Evolutionary conservation across 2,888 invertebrate genomes (phyloP), one percentile per base, ranked within the genome.

Genomic region (Stenodera caucasica): DNA sequence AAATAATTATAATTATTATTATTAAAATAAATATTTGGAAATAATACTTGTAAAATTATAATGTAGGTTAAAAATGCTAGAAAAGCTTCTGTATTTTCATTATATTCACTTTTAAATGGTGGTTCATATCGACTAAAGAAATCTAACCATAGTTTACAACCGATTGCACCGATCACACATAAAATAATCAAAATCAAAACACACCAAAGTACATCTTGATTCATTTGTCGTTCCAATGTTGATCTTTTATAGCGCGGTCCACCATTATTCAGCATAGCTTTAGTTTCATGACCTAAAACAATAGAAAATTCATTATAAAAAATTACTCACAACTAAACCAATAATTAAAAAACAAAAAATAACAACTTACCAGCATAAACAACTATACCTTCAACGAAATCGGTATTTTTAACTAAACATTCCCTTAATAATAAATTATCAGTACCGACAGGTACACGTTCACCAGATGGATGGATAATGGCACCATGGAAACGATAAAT

Each of bases 251-350:
- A 94, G 69, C 96, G 86, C 61, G 96, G 96, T 49, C 96, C 95
- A 68, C 95, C 94, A 81, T 97, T 98, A 81, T 98, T 98, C 65
- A 98, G 85, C 94, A 98, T 94, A 15, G 97, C 94, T 82, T 98
- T 98, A 14, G 97, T 97, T 83, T 98, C 98, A 80, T 95, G 95
- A 60, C 98, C 94, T 85, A 79, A 32, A 77, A 74, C 60, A 60
- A 45, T 9, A 18, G 35, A 32, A 14, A 54, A 4, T 14, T 35
- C 26, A 53, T 14, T 53, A 6, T 49, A 37, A 40, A 18, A 54
- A 40, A 35, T n/a, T n/a, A 14, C 12, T 2, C 51, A 11, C 53
- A 26, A 33, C 18, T 7, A 15, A 53, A 15, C 7, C 7, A 8
- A 1, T 5, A 52, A 12, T 30, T 18, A 9, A 52, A 30, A n/a